Conservation (phyloP, 2,888 invertebrate genomes). For the Cantharis lateralis region DNA sequence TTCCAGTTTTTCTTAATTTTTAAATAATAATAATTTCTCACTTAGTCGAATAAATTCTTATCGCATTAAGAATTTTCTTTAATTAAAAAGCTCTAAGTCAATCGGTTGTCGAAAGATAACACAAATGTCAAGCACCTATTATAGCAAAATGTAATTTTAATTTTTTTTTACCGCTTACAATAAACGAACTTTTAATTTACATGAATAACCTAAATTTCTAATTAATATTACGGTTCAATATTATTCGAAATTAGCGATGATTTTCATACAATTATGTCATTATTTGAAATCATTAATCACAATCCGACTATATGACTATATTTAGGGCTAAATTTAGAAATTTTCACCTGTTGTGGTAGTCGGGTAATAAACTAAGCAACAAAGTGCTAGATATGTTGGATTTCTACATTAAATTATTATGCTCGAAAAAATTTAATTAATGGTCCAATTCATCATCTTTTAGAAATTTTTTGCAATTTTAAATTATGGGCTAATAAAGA, state of each 20-base stretch:
- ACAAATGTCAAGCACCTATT: background rate
- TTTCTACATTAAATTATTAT: background rate
- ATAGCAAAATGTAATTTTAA: background rate
- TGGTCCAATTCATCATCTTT: background rate
- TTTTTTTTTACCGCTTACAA: background rate
- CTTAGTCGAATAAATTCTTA: background rate
- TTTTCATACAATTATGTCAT: background rate
- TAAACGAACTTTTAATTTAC: background rate
- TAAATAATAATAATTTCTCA: background rate
- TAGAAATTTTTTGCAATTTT: background rate
- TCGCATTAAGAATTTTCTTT: background rate
- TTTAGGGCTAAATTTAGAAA: background rate
- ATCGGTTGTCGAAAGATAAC: background rate
- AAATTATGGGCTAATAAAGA: background rate
- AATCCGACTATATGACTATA: background rate
- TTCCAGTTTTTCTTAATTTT: no score
- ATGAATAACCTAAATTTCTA: background rate
- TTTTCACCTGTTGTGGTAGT: background rate
- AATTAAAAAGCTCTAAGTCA: background rate
- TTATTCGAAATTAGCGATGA: background rate
- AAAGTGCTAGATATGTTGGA: background rate
- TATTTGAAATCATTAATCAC: background rate
- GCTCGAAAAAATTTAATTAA: background rate
- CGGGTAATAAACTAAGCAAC: background rate
- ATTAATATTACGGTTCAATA: background rate